Conservation (phyloP, 2,888 invertebrate genomes). For the Phrixothrix hirtus region DNA sequence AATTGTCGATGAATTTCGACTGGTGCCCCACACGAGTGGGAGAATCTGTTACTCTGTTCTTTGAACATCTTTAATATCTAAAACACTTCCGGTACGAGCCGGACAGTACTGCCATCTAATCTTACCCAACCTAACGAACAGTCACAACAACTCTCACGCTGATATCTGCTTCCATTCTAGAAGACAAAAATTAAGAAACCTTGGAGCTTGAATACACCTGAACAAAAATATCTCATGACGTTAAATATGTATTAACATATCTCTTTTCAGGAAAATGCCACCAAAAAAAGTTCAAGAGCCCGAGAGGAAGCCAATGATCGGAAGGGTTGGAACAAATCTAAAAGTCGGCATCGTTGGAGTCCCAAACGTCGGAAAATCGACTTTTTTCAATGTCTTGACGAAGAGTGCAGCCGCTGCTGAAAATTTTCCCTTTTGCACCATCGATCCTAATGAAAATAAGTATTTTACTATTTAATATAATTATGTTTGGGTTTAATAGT, state of each 20-base stretch:
- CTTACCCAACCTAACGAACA: too few species aligned
- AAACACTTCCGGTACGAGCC: too few species aligned
- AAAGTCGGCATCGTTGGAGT: constrained; percentile 96
- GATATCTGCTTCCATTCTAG: constrained; percentile 21
- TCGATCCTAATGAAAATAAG: constrained; percentile 99
- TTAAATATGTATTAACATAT: background rate
- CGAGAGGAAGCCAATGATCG: constrained; percentile 88
- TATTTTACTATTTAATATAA: constrained; percentile 59
- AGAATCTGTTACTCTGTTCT: too few species aligned
- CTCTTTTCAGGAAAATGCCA: constrained; percentile 58
- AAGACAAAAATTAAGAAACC: too few species aligned
- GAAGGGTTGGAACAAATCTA: constrained; percentile 92
- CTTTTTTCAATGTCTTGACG: constrained; percentile 98
- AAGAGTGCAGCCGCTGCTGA: constrained; percentile 97
- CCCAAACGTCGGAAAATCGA: constrained; percentile 99
- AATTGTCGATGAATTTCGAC: too few species aligned
- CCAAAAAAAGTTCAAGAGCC: constrained; percentile 90
- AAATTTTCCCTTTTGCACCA: constrained; percentile 99
- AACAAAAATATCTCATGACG: too few species aligned
- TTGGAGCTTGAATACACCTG: too few species aligned
- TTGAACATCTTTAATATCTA: too few species aligned
- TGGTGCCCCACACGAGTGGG: too few species aligned
- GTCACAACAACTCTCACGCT: too few species aligned
- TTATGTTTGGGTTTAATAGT: too few species aligned
- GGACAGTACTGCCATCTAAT: too few species aligned